These are phyloP conservation scores for Lithobates sylvaticus DNA, from an alignment of 2,797 vertebrate species.

Conservation along the genomic window DNA sequence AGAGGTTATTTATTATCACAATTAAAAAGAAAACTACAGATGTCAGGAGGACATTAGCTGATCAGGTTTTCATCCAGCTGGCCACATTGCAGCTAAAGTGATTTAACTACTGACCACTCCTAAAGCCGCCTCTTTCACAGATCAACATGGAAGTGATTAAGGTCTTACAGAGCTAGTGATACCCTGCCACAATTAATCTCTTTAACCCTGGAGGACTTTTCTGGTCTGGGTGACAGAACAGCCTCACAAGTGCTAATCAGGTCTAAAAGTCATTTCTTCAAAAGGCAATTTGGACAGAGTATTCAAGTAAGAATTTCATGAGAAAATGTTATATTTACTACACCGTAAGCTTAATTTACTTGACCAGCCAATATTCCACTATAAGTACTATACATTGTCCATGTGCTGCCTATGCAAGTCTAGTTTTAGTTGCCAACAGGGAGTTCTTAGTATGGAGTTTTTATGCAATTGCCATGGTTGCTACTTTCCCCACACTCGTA, in stretches of 20 bases:
- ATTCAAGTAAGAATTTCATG: neutral
- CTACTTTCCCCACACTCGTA: too few relatives aligned
- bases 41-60: neutral
- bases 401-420: too few relatives aligned
- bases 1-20: neutral
- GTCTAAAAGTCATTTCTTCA: neutral
- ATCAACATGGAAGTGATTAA: conserved; percentile 57
- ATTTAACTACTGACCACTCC: conserved; percentile 48
- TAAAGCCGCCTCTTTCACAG: conserved; percentile 24
- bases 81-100: conserved; percentile 37
- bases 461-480: too few relatives aligned
- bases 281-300: neutral
- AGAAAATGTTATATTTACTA: neutral
- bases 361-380: too few relatives aligned
- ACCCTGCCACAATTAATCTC: conserved; percentile 59
- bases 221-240: conserved; percentile 22
- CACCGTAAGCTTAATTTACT: too few relatives aligned
- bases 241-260: conserved; percentile 18
- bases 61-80: conserved; percentile 15
- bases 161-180: conserved; percentile 50
- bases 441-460: too few relatives aligned
- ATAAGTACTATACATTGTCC: too few relatives aligned
- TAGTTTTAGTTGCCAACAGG: too few relatives aligned
- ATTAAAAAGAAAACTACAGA: conserved; percentile 1
- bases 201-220: conserved; percentile 38